phyloP scores from a whole-genome alignment of 2,888 invertebrate species.

The Drosophila antonietae region DNA sequence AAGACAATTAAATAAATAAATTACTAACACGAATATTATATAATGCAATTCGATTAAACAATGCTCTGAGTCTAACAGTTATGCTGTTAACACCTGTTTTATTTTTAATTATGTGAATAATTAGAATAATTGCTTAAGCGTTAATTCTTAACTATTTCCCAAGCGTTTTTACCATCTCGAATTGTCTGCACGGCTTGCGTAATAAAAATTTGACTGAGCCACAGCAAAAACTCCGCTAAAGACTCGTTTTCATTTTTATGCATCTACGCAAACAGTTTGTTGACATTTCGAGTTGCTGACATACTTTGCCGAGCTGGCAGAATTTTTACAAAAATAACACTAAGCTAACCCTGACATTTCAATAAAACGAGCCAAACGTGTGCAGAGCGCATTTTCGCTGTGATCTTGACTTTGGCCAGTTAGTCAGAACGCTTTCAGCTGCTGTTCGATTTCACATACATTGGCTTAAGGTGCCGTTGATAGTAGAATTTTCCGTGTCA shows the following conservation, averaged over 20 bases:
- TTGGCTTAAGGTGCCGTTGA: conserved; percentile 21
- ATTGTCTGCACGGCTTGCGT: conserved; percentile 3
- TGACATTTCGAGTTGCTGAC: conserved; percentile 17
- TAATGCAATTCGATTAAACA: neutral
- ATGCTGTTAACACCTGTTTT: neutral
- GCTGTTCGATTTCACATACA: conserved; percentile 23
- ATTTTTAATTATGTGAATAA: neutral
- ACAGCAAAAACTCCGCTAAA: conserved; percentile 3
- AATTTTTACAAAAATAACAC: conserved; percentile 17
- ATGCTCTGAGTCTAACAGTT: neutral
- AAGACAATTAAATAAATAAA: neutral
- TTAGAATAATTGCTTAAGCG: neutral
- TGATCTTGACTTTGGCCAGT: conserved; percentile 49
- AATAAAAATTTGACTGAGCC: conserved; percentile 1
- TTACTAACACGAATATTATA: neutral
- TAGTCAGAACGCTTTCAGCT: conserved; percentile 5
- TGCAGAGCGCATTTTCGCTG: conserved; percentile 9
- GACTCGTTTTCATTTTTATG: conserved; percentile 26
- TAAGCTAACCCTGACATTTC: conserved; percentile 58
- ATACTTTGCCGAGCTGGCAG: conserved; percentile 31
- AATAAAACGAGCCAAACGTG: conserved; percentile 36
- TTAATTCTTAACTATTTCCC: neutral
- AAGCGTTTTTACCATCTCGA: neutral
- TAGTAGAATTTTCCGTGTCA: conserved; percentile 29
- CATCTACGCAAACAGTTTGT: conserved; percentile 22